A percentile compares a stretch with the other conserved stretches of the same genome.
Evolutionary conservation across 2,888 invertebrate species (phyloP).

Genomic region (Lasioglossum zephyrum): DNA sequence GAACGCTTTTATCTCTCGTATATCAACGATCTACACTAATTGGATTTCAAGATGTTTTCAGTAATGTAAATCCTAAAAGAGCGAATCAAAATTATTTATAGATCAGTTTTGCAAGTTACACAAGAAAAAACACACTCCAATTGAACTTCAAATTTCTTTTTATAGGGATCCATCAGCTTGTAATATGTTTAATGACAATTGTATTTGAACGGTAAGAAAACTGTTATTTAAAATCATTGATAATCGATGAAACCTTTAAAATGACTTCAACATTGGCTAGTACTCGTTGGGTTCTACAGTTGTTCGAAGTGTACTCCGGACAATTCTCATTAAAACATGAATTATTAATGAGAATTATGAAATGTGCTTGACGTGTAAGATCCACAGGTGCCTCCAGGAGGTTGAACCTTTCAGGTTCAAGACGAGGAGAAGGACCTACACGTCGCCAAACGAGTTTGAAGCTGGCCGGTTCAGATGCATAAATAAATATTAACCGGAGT

Average conservation of each 20-base stretch:
- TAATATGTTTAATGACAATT: no score
- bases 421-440: conserved; percentile 71
- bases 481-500: conserved; percentile 82
- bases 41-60: background rate
- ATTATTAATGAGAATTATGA: background rate
- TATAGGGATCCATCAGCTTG: no score
- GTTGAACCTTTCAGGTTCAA: conserved; percentile 62
- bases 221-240: background rate
- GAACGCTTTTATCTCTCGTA: background rate
- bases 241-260: background rate
- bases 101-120: background rate
- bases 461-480: conserved; percentile 75
- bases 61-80: background rate
- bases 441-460: conserved; percentile 79
- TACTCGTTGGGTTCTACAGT: background rate
- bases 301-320: background rate
- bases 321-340: background rate
- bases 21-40: background rate
- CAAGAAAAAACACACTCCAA: background rate
- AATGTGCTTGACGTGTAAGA: background rate
- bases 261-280: background rate
- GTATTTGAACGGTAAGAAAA: no score
- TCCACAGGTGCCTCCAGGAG: conserved; percentile 44
- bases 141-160: no score
- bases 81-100: background rate